Evolutionary conservation across 2,888 invertebrate genomes (phyloP), one percentile per base, ranked within the genome.

Genomic region (Noctua fimbriata): DNA sequence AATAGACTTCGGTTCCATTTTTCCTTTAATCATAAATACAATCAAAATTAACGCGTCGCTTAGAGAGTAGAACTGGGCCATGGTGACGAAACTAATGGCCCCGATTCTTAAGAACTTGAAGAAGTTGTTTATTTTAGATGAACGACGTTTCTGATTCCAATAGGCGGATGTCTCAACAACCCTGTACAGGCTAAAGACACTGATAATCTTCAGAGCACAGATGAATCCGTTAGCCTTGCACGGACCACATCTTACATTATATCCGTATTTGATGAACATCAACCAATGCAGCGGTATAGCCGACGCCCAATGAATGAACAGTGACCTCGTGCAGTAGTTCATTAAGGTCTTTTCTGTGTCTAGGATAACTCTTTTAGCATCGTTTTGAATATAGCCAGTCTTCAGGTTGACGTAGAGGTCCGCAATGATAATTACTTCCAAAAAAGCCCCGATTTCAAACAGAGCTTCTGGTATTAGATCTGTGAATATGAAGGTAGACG

Each of bases 381-480:
- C 69, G 12, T 58, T 28, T 36, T 60, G 0, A 36, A 88, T 73
- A 55, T 77, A 87, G 10, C 87, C 87, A 41, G 83, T 88, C 71
- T 75, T 86, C 55, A 87, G 16, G 69, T 70, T 88, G 10, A 87
- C 41, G 24, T 65, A 77, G 3, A 86, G 36, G 70, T 87, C 88
- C 7, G 66, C 36, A 14, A 88, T 81, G n/a, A 88, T 82, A 16
- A 87, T 69, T 10, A 79, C 1, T 44, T 87, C 87, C 10, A 80
- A 73, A 18, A 73, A 12, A 18, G 81, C 86, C 7, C 76, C 80
- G 24, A 52, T 28, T 44, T 47, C 6, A 75, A 18, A 80, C 4
- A 76, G 6, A 76, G 5, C 14, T 0, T 77, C 55, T 24, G 81
- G 74, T 49, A 36, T 36, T 36, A 83, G 32, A 0, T 9, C 32